Percentiles rank a stretch among this genome's conserved stretches.
These are phyloP conservation scores for Haplochromis vanheusdeni DNA, from an alignment of 2,113 vertebrate genomes.

Conservation along the genomic window DNA sequence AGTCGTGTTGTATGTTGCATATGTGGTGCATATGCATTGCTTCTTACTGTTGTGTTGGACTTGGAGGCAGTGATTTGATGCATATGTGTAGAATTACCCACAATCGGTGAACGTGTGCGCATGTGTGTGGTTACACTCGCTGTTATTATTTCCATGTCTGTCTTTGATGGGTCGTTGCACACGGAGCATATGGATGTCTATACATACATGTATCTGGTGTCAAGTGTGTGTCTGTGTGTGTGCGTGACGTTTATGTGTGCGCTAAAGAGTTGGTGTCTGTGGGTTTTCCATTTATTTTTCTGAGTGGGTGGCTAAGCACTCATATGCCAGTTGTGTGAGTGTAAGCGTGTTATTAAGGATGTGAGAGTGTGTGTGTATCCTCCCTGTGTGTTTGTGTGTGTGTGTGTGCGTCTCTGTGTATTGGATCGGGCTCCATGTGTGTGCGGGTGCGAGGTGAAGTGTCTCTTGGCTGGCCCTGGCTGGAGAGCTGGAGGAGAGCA, in stretches of 20 bases:
- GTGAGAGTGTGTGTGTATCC: background rate
- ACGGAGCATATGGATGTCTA: constrained; percentile 52
- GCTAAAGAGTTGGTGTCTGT: constrained; percentile 14
- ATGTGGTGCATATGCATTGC: constrained; percentile 47
- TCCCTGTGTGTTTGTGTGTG: background rate
- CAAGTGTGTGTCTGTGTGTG: constrained; percentile 7
- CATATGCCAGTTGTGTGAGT: constrained; percentile 48
- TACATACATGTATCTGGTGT: constrained; percentile 57
- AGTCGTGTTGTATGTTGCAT: constrained; percentile 30
- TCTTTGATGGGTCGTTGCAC: constrained; percentile 65
- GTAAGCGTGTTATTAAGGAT: background rate
- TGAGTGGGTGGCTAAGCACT: constrained; percentile 65
- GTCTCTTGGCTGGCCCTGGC: constrained; percentile 68
- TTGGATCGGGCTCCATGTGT: constrained; percentile 65
- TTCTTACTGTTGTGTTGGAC: constrained; percentile 21
- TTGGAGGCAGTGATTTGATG: constrained; percentile 49
- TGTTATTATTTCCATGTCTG: constrained; percentile 66
- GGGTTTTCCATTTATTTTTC: constrained; percentile 59
- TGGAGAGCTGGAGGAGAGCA: constrained; percentile 64
- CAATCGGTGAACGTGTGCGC: constrained; percentile 13
- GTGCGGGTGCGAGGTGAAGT: constrained; percentile 73
- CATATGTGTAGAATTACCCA: constrained; percentile 61
- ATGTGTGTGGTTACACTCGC: constrained; percentile 44
- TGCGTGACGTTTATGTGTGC: background rate
- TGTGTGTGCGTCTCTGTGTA: constrained; percentile 42